Percentiles rank a stretch among this genome's conserved stretches.
phyloP scores from a whole-genome alignment of 2,797 vertebrate species.

The Natrix natrix region DNA sequence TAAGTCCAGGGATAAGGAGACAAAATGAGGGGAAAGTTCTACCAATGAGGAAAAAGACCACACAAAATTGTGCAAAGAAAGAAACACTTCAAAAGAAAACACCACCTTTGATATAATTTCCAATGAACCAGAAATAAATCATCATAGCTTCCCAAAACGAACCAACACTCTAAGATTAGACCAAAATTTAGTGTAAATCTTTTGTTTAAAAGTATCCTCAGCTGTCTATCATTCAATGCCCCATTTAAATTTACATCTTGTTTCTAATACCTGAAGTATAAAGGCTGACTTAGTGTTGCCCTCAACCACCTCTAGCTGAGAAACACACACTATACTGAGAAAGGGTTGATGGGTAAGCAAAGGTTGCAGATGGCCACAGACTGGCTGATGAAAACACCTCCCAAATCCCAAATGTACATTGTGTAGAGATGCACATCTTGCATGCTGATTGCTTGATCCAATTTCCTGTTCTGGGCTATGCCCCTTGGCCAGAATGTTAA shows the following conservation, averaged over 20 bases:
- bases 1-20: not conserved
- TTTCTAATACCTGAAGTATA: not conserved
- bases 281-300: not conserved
- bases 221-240: constrained; percentile 9
- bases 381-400: not conserved
- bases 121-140: not conserved
- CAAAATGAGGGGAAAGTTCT: not conserved
- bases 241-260: not conserved
- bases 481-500: not conserved
- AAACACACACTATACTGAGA: not conserved
- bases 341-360: not conserved
- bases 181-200: not conserved
- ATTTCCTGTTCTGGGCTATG: not conserved
- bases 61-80: not conserved
- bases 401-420: not conserved
- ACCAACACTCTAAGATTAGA: not conserved
- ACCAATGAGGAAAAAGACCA: not conserved
- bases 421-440: not conserved
- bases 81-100: not conserved
- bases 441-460: not conserved
- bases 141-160: not conserved
- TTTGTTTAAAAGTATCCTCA: not conserved
- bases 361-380: not conserved
- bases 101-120: not conserved
- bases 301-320: not conserved